Base-by-base conservation (phyloP, 1,140 invertebrate genomes). In the Tetramorium simillimum region DNA sequence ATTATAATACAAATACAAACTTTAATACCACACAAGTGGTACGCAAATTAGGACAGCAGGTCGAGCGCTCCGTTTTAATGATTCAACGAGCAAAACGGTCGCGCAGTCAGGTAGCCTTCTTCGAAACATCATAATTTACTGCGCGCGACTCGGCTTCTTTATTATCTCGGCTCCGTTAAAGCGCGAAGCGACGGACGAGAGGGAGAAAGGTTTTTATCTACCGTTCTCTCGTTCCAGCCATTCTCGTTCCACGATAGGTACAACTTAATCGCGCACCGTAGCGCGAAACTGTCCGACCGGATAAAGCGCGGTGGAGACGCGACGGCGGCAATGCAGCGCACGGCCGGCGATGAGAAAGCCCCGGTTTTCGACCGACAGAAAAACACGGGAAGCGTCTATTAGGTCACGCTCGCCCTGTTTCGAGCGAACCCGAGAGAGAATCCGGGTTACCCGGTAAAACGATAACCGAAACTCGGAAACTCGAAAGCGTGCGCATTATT, bases 361-460 rank as follows among this genome's bases (percentile, higher is more conserved):
- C 10, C 40, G 33, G 49, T 49, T 33, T 28, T 49, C 53, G 53
- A 73, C 40, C 37, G 24, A 6, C 12, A 40, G 69, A 84, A 84
- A 84, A 84, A 84, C 80, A 60, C 28, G 67, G 40, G 53, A 58
- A 82, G 24, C 53, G 65, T 60, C 67, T 84, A 60, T 84, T 73
- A 60, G 80, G 53, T 73, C 80, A 73, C 67, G 37, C 51, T 82
- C 28, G 6, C 12, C 14, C 18, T 40, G 53, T 58, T 70, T 56
- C 65, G 80, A 58, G 37, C 40, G 53, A 28, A 53, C 16, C 40
- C 21, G 49, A 16, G 67, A 60, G 51, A 73, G 37, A 12, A 69
- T 73, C 80, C 69, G 53, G 80, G 67, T 84, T 49, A 84, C 80
- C 80, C 40, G 80, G 80, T 84, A 73, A 84, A 73, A 84, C 40